These are phyloP conservation scores for Zaprionus kolodkinae DNA, from an alignment of 1,140 invertebrate genomes.

Conservation along the genomic window DNA sequence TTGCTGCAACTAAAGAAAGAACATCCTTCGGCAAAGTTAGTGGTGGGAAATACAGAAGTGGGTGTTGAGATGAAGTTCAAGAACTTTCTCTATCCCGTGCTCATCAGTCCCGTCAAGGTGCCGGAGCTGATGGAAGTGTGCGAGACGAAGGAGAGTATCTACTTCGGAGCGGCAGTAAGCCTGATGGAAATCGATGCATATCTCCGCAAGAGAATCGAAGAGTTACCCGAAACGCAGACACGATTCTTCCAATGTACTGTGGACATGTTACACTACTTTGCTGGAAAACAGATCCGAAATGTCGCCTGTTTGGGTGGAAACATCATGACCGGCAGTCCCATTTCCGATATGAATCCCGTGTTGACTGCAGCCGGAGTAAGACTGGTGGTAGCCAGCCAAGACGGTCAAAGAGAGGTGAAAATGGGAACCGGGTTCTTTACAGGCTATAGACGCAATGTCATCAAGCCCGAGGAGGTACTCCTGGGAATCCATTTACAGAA, in stretches of 20 bases:
- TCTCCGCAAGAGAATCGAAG: constrained; percentile 87
- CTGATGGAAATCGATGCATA: constrained; percentile 89
- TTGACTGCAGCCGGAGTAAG: constrained; percentile 90
- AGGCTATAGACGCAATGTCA: constrained; percentile 93
- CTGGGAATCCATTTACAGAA: constrained; percentile 88
- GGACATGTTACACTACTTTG: constrained; percentile 97
- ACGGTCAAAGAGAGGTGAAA: constrained; percentile 87
- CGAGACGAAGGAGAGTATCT: constrained; percentile 86
- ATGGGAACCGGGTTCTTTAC: constrained; percentile 95
- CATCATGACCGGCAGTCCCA: constrained; percentile 97
- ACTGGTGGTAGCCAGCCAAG: constrained; percentile 86
- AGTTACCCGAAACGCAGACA: constrained; percentile 87
- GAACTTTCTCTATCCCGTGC: constrained; percentile 91
- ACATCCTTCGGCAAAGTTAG: constrained; percentile 91
- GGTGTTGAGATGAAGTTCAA: constrained; percentile 97
- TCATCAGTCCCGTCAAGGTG: constrained; percentile 91
- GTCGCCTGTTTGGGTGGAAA: constrained; percentile 94
- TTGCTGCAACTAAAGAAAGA: constrained; percentile 90
- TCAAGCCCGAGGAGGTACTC: constrained; percentile 92
- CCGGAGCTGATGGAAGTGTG: constrained; percentile 88
- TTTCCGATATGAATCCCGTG: constrained; percentile 97
- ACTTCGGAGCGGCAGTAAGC: constrained; percentile 92
- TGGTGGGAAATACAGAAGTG: constrained; percentile 98
- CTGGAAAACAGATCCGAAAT: constrained; percentile 96
- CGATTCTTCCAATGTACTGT: constrained; percentile 90